Evolutionary conservation across 2,113 vertebrate species (phyloP).

Genomic region (Nannobrachium achirus): DNA sequence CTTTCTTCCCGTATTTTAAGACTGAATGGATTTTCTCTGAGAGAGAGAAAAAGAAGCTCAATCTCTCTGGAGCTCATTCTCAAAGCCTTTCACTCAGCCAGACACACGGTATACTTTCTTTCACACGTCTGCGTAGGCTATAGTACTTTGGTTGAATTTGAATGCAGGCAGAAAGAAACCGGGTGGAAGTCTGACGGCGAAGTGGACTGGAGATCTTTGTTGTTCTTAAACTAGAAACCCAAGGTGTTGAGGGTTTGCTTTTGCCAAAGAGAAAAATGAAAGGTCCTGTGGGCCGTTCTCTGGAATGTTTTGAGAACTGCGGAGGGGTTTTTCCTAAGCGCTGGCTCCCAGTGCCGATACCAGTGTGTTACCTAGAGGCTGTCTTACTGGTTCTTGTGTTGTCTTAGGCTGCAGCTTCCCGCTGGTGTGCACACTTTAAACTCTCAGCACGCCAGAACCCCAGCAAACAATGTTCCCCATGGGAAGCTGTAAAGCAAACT

Average conservation of each 20-base stretch:
- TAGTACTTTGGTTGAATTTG: too few species aligned
- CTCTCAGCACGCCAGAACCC: constrained; percentile 53
- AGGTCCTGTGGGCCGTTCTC: constrained; percentile 31
- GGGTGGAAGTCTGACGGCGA: constrained; percentile 2
- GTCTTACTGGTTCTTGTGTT: constrained; percentile 63
- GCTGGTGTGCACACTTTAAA: constrained; percentile 47
- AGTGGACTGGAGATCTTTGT: constrained; percentile 9
- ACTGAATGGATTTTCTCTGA: constrained; percentile 2
- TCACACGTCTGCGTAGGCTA: not conserved
- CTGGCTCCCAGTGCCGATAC: constrained; percentile 39
- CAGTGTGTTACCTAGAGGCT: constrained; percentile 49
- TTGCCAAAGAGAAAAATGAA: not conserved
- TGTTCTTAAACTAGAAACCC: not conserved
- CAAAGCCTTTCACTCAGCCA: not conserved
- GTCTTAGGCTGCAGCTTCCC: constrained; percentile 57
- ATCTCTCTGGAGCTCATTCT: constrained; percentile 17
- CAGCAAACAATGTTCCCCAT: constrained; percentile 58
- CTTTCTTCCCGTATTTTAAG: constrained; percentile 11
- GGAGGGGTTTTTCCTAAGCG: constrained; percentile 36
- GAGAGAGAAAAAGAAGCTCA: not conserved
- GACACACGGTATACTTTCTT: not conserved
- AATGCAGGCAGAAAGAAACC: not conserved
- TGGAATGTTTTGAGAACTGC: constrained; percentile 37
- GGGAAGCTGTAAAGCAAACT: constrained; percentile 57
- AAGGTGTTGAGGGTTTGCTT: constrained; percentile 1